Evolutionary conservation across 2,888 invertebrate genomes (phyloP), one percentile per base, ranked within the genome.

Genomic region (Zygaena filipendulae): DNA sequence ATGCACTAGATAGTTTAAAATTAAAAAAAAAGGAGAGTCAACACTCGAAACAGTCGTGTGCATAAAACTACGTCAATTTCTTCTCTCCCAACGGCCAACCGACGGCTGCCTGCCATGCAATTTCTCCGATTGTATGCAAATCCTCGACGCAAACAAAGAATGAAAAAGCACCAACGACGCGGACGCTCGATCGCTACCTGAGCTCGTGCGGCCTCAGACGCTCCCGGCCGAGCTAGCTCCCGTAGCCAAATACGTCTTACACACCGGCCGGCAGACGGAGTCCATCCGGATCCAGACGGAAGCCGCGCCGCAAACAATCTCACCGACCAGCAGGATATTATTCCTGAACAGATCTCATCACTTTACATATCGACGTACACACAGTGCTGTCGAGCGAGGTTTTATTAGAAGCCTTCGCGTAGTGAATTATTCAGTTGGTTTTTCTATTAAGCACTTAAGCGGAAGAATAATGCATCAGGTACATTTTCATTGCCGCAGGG

Each of bases 101-200:
- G 54, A 45, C 47, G 48, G 49, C 52, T 57, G 57, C 55, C 52
- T 62, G 53, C 60, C 59, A 67, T 64, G 68, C 68, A 72, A 75
- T 71, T 72, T 72, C 69, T 62, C 64, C 68, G 66, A 74, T 72
- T 75, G 74, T 71, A 72, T 75, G 74, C 69, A 74, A 75, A 75
- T 71, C 71, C 68, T 63, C 52, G 47, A 50, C 46, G 61, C 67
- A 75, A 74, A 74, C 71, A 75, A 71, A 68, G 71, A 68, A 67
- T 68, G 70, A 68, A 71, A 72, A 68, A 69, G 63, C 60, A 63
- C 57, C 55, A 59, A 61, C 52, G 39, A 27, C 37, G 58, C 56
- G 70, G 66, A 68, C 64, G 61, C 61, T 61, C 54, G 48, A 57
- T 50, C 45, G 49, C 58, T 56, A 59, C 63, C 16, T 7, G 16